These are phyloP conservation scores for Cynocephalus volans DNA, from an alignment of 2,113 vertebrate genomes.

Conservation along the genomic window DNA sequence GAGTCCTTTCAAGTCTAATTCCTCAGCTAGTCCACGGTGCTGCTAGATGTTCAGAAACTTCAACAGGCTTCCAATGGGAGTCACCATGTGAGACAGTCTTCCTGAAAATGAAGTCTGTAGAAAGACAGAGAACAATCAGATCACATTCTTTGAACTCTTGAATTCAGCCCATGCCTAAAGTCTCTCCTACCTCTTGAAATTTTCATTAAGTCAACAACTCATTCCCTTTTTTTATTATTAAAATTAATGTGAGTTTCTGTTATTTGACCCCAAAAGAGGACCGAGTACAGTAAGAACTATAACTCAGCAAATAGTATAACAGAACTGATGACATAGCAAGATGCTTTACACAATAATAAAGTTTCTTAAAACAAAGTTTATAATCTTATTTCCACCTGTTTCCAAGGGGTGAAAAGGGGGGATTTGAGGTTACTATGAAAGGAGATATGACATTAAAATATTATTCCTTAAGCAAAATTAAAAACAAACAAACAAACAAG, in stretches of 20 bases:
- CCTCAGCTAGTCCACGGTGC: background rate
- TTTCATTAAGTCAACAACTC: background rate
- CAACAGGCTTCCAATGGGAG: background rate
- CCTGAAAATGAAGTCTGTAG: background rate
- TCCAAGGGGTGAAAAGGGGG: background rate
- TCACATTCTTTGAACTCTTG: background rate
- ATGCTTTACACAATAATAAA: background rate
- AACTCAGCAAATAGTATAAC: background rate
- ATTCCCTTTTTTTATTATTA: background rate
- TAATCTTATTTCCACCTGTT: slow-evolving; percentile 52
- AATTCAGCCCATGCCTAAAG: background rate
- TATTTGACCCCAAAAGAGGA: background rate
- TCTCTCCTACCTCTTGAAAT: background rate
- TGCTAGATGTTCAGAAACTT: background rate
- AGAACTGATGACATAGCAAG: background rate
- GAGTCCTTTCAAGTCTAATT: background rate
- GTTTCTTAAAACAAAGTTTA: slow-evolving; percentile 23
- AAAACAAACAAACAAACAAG: background rate
- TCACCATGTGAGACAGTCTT: background rate
- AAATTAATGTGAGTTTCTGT: background rate
- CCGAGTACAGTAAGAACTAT: background rate
- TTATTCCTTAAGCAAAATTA: background rate
- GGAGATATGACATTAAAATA: background rate
- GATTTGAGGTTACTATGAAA: background rate
- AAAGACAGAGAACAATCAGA: background rate